Evolutionary conservation across 2,888 invertebrate genomes (phyloP), one percentile per base, ranked within the genome.

Genomic region (Epistrophe grossulariae): DNA sequence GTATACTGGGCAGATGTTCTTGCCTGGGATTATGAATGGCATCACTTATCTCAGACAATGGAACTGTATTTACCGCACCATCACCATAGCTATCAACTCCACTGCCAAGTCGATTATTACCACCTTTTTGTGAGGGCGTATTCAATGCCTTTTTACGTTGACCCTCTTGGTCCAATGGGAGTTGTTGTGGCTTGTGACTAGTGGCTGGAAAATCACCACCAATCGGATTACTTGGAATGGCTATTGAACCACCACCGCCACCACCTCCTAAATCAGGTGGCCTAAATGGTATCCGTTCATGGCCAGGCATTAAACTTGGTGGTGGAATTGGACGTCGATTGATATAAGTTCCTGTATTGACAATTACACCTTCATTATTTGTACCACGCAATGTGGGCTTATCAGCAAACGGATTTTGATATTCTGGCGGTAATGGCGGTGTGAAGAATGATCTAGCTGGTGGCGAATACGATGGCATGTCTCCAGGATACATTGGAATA

Each of bases 321-420:
- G 97, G 97, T n/a, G 96, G 97, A 89, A 97, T 95, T 0, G 97
- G 97, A 88, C 97, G 94, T 88, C 97, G 93, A 91, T 96, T 96
- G 89, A 95, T 95, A 90, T 95, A 95, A 89, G 91, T 89, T 0
- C 90, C 90, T 3, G 90, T 89, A 72, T 90, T 91, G 0, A 90
- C 89, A 43, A 92, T 85, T 1, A 91, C 84, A n/a, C 93, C 93
- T 57, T 95, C 95, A 45, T 94, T 94, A 89, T 95, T 94, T n/a
- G 95, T 94, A 89, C 96, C 96, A 90, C 97, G 94, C 81, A 97
- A 93, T 62, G 97, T 97, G 71, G 97, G 97, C 92, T 97, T 97
- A 91, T 97, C 97, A n/a, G 97, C 97, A 91, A 97, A 97, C 0
- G 97, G 97, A 93, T 97, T 97, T 85, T 95, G 94, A 91, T 96